Evolutionary conservation across 53 echinoderm and acorn worm genomes (phyloP).

Genomic region (Stichopus horrens): DNA sequence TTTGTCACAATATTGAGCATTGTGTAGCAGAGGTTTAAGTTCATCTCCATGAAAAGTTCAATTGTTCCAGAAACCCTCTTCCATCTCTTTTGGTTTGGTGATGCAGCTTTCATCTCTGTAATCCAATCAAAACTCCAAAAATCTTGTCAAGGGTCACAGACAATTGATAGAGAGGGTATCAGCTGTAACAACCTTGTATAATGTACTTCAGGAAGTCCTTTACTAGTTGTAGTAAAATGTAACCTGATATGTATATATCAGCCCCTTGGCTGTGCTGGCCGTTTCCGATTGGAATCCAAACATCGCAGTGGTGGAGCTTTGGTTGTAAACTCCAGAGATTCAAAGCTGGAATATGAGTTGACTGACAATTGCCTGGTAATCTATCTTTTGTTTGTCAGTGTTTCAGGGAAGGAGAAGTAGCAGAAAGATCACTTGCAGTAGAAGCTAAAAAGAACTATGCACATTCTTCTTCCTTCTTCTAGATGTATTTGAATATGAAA

Average conservation of each 20-base stretch:
- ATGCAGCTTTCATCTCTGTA: background rate
- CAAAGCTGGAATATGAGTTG: too few relatives aligned
- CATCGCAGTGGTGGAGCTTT: too few relatives aligned
- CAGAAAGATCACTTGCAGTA: too few relatives aligned
- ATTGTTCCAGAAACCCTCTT: background rate
- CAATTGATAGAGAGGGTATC: background rate
- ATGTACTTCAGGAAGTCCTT: constrained; percentile 30
- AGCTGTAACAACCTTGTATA: constrained; percentile 10
- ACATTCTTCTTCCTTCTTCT: too few relatives aligned
- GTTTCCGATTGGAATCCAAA: background rate
- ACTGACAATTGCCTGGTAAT: too few relatives aligned
- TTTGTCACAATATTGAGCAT: background rate
- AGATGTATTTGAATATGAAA: too few relatives aligned
- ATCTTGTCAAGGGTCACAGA: constrained; percentile 27
- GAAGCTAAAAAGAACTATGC: too few relatives aligned
- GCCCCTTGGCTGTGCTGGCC: background rate
- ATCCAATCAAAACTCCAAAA: background rate
- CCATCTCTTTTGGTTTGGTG: background rate
- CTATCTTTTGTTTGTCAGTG: too few relatives aligned
- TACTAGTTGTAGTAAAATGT: background rate
- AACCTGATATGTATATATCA: background rate
- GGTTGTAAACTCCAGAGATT: too few relatives aligned
- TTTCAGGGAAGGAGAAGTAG: too few relatives aligned
- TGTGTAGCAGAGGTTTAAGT: background rate
- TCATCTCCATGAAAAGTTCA: background rate